Conservation (phyloP, 2,113 vertebrate species). For the Malurus elegans region DNA sequence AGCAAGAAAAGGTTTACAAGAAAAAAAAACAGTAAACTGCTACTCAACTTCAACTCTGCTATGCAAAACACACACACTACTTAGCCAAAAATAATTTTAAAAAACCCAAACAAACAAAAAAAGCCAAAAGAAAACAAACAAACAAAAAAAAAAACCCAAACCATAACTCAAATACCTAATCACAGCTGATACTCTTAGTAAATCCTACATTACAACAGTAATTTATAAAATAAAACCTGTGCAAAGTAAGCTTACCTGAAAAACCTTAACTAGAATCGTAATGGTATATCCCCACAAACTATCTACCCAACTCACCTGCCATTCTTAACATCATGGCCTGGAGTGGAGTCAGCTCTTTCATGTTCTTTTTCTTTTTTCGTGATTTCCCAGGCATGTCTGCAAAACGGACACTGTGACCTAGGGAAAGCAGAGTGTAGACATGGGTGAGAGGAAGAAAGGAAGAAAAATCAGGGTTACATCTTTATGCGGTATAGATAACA, state of each 20-base stretch:
- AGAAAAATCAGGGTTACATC: rapidly evolving
- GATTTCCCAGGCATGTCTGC: slow-evolving; percentile 87
- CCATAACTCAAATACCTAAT: not conserved
- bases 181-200: not conserved
- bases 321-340: slow-evolving; percentile 99
- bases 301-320: slow-evolving; percentile 79
- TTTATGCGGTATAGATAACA: rapidly evolving
- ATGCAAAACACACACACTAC: not conserved
- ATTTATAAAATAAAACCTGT: not conserved
- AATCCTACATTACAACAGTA: not conserved
- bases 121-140: not conserved
- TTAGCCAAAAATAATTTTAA: not conserved
- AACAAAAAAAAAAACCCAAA: not conserved
- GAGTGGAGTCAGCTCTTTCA: slow-evolving; percentile 92
- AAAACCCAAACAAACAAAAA: not conserved
- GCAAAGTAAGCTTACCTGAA: not conserved
- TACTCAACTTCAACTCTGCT: not conserved
- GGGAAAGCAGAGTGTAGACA: not conserved
- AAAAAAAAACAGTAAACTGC: not conserved
- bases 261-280: not conserved
- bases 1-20: not conserved
- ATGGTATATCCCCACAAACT: not conserved
- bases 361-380: slow-evolving; percentile 88
- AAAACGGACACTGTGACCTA: slow-evolving; percentile 90
- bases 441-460: not conserved